Evolutionary conservation across 2,113 vertebrate species (phyloP), one percentile per base, ranked within the genome.

Genomic region (Synchiropus splendidus): DNA sequence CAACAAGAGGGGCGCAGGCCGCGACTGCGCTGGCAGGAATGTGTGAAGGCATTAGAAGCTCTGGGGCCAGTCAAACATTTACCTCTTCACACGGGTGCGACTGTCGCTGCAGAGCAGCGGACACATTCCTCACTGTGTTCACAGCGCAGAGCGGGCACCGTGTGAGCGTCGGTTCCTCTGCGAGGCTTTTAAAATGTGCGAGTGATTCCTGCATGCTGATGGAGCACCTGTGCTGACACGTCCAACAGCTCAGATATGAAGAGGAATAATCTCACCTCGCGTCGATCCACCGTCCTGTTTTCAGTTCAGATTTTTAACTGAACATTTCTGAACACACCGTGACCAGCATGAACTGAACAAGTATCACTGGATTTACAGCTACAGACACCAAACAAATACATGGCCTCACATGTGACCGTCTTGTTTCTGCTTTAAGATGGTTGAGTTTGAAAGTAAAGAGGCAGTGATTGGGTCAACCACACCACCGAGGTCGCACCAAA

Each of bases 181-280:
- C 21, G 21, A 27, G 21, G n/a, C n/a, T n/a, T n/a, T n/a, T n/a
- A n/a, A n/a, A n/a, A n/a, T n/a, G n/a, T 8, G 41, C 11, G 43
- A 49, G 12, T 39, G 52, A 59, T 36, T 52, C 45, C 54, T 51
- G 44, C 58, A 57, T 60, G 66, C 12, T 16, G 51, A 48, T 31
- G 31, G 45, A 67, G 51, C 77, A 82, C 77, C 77, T 80, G 75
- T 71, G 67, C 67, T 51, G 72, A 82, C 80, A 80, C 45, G 70
- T 46, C 67, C 49, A 36, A 49, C 50, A 51, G 14, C 30, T 36
- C 52, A 51, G 53, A 76, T 72, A 54, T 53, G 48, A 66, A 46
- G 49, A 27, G 4, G 21, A 70, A 64, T 65, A 59, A 67, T 43
- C 40, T 58, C 51, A 70, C 68, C 53, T 75, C 51, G 3, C 8